phyloP scores from a whole-genome alignment of 2,888 invertebrate species.

The Lymantria monacha region DNA sequence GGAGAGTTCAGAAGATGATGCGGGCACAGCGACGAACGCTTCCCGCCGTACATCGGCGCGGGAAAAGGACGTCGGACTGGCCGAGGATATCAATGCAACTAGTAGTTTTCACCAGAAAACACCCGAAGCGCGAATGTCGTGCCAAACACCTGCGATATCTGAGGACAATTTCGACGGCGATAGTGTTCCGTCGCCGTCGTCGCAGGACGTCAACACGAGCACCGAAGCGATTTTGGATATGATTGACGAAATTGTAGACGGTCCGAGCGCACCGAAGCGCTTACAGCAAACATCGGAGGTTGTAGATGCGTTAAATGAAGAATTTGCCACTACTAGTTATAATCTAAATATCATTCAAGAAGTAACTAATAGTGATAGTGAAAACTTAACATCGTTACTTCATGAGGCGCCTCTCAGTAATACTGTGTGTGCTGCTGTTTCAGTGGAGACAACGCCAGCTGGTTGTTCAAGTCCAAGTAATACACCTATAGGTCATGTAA shows the following conservation, averaged over 20 bases:
- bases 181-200: slow-evolving; percentile 73
- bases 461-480: slow-evolving; percentile 23
- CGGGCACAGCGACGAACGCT: slow-evolving; percentile 78
- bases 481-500: slow-evolving; percentile 19
- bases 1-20: slow-evolving; percentile 82
- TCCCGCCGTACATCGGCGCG: slow-evolving; percentile 80
- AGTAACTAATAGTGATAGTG: slow-evolving; percentile 20
- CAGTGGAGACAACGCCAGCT: slow-evolving; percentile 7
- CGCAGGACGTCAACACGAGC: slow-evolving; percentile 73
- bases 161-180: slow-evolving; percentile 75
- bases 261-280: slow-evolving; percentile 70
- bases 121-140: slow-evolving; percentile 56
- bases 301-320: slow-evolving; percentile 21
- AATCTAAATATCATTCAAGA: slow-evolving; percentile 27
- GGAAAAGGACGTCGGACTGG: slow-evolving; percentile 74
- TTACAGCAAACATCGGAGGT: slow-evolving; percentile 38
- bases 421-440: slow-evolving; percentile 36
- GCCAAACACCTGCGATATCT: slow-evolving; percentile 67
- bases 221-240: slow-evolving; percentile 78
- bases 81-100: slow-evolving; percentile 70
- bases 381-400: slow-evolving; percentile 18
- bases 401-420: slow-evolving; percentile 30
- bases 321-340: slow-evolving; percentile 19
- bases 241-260: slow-evolving; percentile 79
- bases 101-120: slow-evolving; percentile 59